Evolutionary conservation across 2,113 vertebrate genomes (phyloP), one percentile per base, ranked within the genome.

Genomic region (Etheostoma spectabile): DNA sequence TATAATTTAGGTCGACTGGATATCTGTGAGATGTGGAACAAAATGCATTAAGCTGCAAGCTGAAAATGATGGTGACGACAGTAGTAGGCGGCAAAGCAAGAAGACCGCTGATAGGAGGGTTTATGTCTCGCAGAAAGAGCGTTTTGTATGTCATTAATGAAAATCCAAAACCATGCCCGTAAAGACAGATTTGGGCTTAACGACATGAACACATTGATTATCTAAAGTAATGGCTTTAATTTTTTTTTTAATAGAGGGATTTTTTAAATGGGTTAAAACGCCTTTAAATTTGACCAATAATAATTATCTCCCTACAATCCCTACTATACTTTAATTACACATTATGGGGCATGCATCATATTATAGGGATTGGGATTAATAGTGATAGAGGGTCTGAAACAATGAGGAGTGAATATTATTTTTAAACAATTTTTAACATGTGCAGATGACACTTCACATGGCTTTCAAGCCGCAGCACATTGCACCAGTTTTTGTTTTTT

Each of bases 1-100:
- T 22, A 13, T 78, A 72, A 91, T 93, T 83, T 93, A 88, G 91
- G 90, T 87, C 91, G 89, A 14, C 46, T 70, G 74, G 66, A 53
- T 66, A 49, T 85, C 68, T 67, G 6, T 78, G 79, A 85, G 64
- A 66, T 1, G 6, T 11, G 71, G 61, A 57, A 76, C n/a, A 64
- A 60, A 61, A 35, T n/a, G 35, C 60, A 8, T 83, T 22, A 35
- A 1, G 14, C 82, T 74, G 74, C 70, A 8, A 67, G 84, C 33
- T 72, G 21, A 19, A 71, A 45, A 38, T 21, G 14, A 55, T 2
- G 5, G 6, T 21, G 49, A 49, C 4, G 48, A 2, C 48, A 12
- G 30, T 0, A 1, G 24, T 46, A 53, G 62, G 30, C 1, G 2
- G 30, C 2, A 5, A 3, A 13, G 0, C 2, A 19, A 16, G 19